Evolutionary conservation across 2,888 invertebrate species (phyloP).

Genomic region (Plebejus melissa): DNA sequence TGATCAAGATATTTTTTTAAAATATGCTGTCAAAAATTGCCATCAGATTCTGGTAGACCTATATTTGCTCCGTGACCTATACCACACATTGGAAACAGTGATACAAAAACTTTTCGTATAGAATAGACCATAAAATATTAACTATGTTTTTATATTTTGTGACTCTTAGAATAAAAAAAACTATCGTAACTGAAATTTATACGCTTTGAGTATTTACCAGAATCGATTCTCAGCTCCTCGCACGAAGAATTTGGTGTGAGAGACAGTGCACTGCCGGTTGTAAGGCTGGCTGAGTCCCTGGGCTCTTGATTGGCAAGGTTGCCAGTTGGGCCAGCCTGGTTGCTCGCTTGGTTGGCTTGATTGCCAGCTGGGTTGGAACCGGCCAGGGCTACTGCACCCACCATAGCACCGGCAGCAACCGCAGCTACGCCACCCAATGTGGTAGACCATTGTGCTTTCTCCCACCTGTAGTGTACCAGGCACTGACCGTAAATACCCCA

Average conservation of each 20-base stretch:
- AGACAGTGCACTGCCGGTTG: constrained; percentile 80
- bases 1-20: too few relatives aligned
- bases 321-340: constrained; percentile 61
- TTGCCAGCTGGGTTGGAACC: constrained; percentile 69
- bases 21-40: too few relatives aligned
- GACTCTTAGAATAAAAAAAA: too few relatives aligned
- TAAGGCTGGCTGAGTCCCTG: constrained; percentile 74
- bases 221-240: constrained; percentile 80
- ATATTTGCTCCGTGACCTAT: too few relatives aligned
- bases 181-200: background rate
- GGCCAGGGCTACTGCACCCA: constrained; percentile 71
- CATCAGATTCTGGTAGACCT: too few relatives aligned
- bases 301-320: constrained; percentile 68
- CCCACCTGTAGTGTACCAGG: constrained; percentile 79
- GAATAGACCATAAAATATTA: too few relatives aligned
- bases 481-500: background rate
- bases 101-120: background rate
- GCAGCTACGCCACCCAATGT: constrained; percentile 68
- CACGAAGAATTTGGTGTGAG: constrained; percentile 86
- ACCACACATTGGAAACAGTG: background rate
- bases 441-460: constrained; percentile 81
- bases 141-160: too few relatives aligned
- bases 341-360: constrained; percentile 60
- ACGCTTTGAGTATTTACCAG: constrained; percentile 44
- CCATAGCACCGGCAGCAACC: constrained; percentile 65